Evolutionary conservation across 2,113 vertebrate genomes (phyloP).

Genomic region (Anthoscopus minutus): DNA sequence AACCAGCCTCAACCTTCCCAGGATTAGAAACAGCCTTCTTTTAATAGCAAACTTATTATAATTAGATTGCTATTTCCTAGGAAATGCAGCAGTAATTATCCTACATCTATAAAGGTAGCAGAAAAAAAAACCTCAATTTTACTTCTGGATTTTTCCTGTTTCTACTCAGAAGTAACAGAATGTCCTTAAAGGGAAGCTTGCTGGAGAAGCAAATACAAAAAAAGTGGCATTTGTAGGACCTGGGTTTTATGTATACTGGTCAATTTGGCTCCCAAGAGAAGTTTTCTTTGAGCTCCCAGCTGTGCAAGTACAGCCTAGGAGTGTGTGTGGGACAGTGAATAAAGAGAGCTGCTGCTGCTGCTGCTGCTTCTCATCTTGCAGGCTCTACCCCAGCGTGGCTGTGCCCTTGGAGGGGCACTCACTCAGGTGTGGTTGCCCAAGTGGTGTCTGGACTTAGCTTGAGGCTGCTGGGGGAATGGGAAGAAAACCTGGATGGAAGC

Average conservation of each 20-base stretch:
- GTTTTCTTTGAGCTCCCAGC: neutral
- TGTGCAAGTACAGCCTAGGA: neutral
- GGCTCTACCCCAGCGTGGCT: neutral
- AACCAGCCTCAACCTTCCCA: neutral
- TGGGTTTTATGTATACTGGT: neutral
- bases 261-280: neutral
- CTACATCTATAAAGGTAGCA: neutral
- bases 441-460: neutral
- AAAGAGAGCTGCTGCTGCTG: neutral
- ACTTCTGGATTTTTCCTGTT: neutral
- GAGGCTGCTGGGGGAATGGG: neutral
- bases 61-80: neutral
- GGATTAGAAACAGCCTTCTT: neutral
- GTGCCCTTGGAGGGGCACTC: neutral
- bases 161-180: neutral
- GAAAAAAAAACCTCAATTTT: neutral
- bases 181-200: neutral
- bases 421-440: neutral
- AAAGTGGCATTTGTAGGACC: neutral
- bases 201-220: neutral
- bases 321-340: neutral
- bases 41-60: neutral
- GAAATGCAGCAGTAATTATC: constrained; percentile 25
- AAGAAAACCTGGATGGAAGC: neutral
- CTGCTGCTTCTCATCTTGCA: neutral